Conservation (phyloP, 1,140 invertebrate species). For the Hetaerina americana region DNA sequence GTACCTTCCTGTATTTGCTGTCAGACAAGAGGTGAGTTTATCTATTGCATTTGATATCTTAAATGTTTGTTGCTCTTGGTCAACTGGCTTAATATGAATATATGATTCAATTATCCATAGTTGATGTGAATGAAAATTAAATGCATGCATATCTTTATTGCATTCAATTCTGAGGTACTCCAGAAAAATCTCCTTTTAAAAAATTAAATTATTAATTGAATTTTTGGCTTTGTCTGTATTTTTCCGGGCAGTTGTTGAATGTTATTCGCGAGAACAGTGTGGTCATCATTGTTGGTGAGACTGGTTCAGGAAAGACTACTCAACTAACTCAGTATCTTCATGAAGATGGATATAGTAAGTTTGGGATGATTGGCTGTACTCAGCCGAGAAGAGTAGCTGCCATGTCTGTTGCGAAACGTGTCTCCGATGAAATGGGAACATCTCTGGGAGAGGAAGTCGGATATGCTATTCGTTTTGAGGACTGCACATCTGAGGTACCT, state of each 20-base stretch:
- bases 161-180: too few relatives aligned
- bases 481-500: constrained; percentile 82
- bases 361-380: constrained; percentile 93
- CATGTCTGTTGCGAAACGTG: constrained; percentile 98
- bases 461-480: constrained; percentile 99
- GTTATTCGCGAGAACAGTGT: constrained; percentile 92
- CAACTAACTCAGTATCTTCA: constrained; percentile 98
- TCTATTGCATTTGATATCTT: too few relatives aligned
- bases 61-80: constrained; percentile 3
- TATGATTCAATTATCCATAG: too few relatives aligned
- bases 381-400: constrained; percentile 90
- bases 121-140: too few relatives aligned
- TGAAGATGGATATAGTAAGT: constrained; percentile 90
- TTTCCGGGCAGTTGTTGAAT: constrained; percentile 49
- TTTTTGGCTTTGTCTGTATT: background rate
- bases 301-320: constrained; percentile 97
- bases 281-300: constrained; percentile 95
- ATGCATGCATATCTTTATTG: too few relatives aligned
- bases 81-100: background rate
- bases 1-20: constrained; percentile 92
- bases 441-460: constrained; percentile 86
- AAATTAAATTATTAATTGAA: too few relatives aligned
- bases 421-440: constrained; percentile 93
- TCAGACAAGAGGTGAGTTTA: constrained; percentile 60
- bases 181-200: too few relatives aligned